Conservation (phyloP, 2,797 vertebrate genomes). For the Vipera ursinii region DNA sequence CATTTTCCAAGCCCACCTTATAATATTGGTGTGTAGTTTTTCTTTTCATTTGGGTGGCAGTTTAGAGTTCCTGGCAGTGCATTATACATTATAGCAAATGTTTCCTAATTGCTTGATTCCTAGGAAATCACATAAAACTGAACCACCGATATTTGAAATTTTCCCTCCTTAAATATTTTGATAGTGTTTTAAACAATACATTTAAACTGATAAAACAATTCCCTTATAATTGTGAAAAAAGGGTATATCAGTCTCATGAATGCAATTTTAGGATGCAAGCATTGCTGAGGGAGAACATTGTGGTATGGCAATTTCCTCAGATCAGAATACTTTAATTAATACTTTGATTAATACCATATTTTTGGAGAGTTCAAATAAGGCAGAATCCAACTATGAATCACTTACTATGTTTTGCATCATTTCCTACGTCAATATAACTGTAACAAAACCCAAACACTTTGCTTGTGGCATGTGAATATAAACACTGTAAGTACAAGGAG, state of each 20-base stretch:
- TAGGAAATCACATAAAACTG: background rate
- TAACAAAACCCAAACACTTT: slow-evolving; percentile 48
- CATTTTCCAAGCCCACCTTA: background rate
- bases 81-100: background rate
- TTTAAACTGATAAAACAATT: background rate
- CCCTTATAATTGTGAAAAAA: background rate
- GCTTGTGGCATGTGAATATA: slow-evolving; percentile 31
- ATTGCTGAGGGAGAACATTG: background rate
- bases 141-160: background rate
- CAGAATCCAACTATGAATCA: background rate
- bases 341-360: slow-evolving; percentile 9
- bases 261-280: background rate
- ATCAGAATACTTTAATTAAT: background rate
- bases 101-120: background rate
- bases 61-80: background rate
- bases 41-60: background rate
- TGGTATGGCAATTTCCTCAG: background rate
- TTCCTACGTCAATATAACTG: slow-evolving; percentile 51
- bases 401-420: slow-evolving; percentile 45
- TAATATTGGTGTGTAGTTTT: rapidly evolving
- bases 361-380: slow-evolving; percentile 38
- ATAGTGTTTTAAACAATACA: background rate
- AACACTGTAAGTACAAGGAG: slow-evolving; percentile 46
- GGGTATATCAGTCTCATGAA: background rate
- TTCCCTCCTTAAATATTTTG: background rate